Evolutionary conservation across 2,888 invertebrate species (phyloP).

Genomic region (Drosophila diplacantha): DNA sequence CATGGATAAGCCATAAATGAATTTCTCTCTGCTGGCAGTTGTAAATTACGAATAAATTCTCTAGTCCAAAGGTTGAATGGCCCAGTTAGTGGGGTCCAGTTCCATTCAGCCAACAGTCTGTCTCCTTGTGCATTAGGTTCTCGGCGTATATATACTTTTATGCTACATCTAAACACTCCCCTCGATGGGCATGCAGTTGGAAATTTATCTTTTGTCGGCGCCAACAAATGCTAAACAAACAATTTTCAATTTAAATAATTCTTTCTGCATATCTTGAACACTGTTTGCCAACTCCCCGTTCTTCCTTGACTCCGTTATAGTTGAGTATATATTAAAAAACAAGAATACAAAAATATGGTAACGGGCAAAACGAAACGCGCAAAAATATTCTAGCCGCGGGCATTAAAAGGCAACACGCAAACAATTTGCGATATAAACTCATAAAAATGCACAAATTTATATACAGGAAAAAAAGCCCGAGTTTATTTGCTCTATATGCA

Average conservation of each 20-base stretch:
- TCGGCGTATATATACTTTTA: constrained; percentile 4
- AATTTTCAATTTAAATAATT: constrained; percentile 66
- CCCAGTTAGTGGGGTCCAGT: constrained; percentile 13
- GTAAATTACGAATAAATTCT: constrained; percentile 24
- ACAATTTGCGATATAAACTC: constrained; percentile 58
- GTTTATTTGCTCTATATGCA: constrained; percentile 37
- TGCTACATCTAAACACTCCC: constrained; percentile 29
- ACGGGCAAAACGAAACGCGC: constrained; percentile 29
- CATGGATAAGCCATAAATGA: constrained; percentile 30
- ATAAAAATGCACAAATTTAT: constrained; percentile 49
- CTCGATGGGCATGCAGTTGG: constrained; percentile 26
- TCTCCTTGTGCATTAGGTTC: constrained; percentile 31
- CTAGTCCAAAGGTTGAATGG: constrained; percentile 16
- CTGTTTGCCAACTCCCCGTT: constrained; percentile 13
- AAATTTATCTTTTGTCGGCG: constrained; percentile 49
- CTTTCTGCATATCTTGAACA: constrained; percentile 44
- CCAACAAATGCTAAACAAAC: constrained; percentile 52
- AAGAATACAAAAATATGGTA: constrained; percentile 25
- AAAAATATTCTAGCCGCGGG: constrained; percentile 53
- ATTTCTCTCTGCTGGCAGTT: constrained; percentile 24
- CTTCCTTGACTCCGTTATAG: constrained; percentile 15
- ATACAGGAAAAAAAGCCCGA: constrained; percentile 16
- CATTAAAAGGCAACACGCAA: constrained; percentile 52
- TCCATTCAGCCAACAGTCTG: constrained; percentile 12
- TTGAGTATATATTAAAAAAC: constrained; percentile 39